Conservation (phyloP, 2,888 invertebrate genomes). For the Drosophila rellima region DNA sequence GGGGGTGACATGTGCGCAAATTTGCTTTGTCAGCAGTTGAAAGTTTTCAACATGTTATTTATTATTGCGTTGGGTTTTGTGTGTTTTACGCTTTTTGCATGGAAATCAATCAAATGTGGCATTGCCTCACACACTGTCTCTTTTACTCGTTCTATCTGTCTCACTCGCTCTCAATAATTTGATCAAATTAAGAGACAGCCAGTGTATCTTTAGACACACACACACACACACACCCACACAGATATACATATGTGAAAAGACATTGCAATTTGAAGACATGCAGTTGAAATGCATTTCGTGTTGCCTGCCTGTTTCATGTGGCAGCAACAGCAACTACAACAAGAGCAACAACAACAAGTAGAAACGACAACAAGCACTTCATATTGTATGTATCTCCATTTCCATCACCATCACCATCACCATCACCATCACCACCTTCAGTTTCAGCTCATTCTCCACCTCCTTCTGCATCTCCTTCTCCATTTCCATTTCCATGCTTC, state of each 20-base stretch:
- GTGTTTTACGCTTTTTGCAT: constrained; percentile 18
- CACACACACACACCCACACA: constrained; percentile 8
- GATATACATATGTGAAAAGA: constrained; percentile 32
- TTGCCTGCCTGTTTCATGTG: constrained; percentile 59
- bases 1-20: constrained; percentile 44
- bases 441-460: constrained; percentile 17
- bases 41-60: constrained; percentile 78
- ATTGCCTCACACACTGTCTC: constrained; percentile 4
- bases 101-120: constrained; percentile 39
- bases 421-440: constrained; percentile 42
- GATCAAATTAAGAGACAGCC: constrained; percentile 79
- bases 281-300: constrained; percentile 79
- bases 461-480: neutral
- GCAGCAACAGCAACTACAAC: constrained; percentile 23
- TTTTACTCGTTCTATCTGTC: neutral
- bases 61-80: constrained; percentile 69
- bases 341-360: constrained; percentile 5
- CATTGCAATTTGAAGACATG: constrained; percentile 78
- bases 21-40: constrained; percentile 79
- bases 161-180: constrained; percentile 38
- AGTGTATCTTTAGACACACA: constrained; percentile 46
- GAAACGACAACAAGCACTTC: constrained; percentile 41
- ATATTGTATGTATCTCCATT: constrained; percentile 54
- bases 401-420: constrained; percentile 32
- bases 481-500: constrained; percentile 22